Percentiles rank a stretch among this genome's conserved stretches.
Conservation (phyloP, 2,113 vertebrate genomes). For the Typhlomys cinereus region DNA sequence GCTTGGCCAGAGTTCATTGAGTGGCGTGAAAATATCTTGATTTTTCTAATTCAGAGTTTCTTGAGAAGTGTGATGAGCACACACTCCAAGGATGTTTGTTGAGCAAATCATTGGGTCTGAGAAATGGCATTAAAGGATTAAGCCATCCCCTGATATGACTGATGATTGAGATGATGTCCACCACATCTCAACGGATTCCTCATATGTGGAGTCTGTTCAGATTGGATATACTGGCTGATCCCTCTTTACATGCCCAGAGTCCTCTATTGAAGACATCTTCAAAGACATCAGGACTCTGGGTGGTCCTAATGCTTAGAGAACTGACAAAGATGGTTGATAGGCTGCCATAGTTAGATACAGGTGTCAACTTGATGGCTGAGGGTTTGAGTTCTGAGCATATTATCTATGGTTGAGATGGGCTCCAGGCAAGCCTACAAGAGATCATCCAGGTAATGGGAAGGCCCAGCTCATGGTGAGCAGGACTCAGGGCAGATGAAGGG, state of each 20-base stretch:
- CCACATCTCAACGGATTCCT: neutral
- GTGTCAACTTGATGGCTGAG: too few relatives aligned
- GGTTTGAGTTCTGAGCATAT: too few relatives aligned
- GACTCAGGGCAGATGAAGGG: too few relatives aligned
- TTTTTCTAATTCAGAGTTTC: neutral
- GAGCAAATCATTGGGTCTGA: neutral
- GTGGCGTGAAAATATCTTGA: neutral
- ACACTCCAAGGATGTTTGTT: neutral
- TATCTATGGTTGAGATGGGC: too few relatives aligned
- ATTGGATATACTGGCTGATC: rapidly evolving
- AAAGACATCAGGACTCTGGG: neutral
- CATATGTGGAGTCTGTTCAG: neutral
- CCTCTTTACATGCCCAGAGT: neutral
- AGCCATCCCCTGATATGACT: neutral
- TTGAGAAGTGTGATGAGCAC: neutral
- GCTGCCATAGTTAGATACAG: too few relatives aligned
- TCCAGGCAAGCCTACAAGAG: too few relatives aligned
- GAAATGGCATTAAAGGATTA: neutral
- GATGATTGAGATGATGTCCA: rapidly evolving
- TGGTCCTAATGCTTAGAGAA: neutral
- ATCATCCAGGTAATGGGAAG: too few relatives aligned
- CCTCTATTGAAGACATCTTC: neutral
- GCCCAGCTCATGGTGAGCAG: too few relatives aligned
- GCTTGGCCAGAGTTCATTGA: neutral
- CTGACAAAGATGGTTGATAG: neutral